Evolutionary conservation across 2,113 vertebrate species (phyloP), one percentile per base, ranked within the genome.

Genomic region (Thamnaconus septentrionalis): DNA sequence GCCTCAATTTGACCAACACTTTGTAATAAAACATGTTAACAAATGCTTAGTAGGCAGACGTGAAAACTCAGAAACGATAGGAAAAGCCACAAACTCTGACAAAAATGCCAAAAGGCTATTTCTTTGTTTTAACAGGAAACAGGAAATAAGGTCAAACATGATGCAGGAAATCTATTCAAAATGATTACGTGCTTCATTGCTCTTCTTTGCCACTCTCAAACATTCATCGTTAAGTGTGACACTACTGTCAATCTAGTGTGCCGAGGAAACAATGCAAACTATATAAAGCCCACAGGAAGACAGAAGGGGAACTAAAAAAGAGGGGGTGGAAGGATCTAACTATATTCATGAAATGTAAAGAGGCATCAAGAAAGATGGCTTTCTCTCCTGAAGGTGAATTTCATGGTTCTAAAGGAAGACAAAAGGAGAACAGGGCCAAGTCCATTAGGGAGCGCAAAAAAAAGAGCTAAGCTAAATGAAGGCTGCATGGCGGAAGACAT

Each of bases 381-480:
- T 56, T 84, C 78, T 81, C 80, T 90, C 91, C 92, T 84, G 88
- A 91, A 93, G 90, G 90, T 90, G 89, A 91, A 92, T 93, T 91
- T 90, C 88, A 87, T 86, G 90, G 76, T 79, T 87, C 84, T 89
- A 88, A 89, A 90, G 80, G 84, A 90, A 91, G 88, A 93, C 91
- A 93, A 92, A 92, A 76, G 86, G 80, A 85, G 79, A 88, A 87
- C 83, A 88, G 86, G 87, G 87, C 82, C 87, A 90, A 83, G 86
- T 91, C 90, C 90, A 93, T 93, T 93, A 92, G 81, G 83, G 88
- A 74, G 80, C 84, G 85, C 79, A 89, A 88, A 90, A 89, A 90
- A 77, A 80, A 67, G 70, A 83, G 74, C 77, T 52, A 31, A 66
- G 81, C 75, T 85, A 91, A 91, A 89, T 85, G 88, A 92, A 89